Percentiles rank a stretch among this genome's conserved stretches.
Conservation (phyloP, 2,113 vertebrate species). For the Calyptommatus sinebrachiatus region DNA sequence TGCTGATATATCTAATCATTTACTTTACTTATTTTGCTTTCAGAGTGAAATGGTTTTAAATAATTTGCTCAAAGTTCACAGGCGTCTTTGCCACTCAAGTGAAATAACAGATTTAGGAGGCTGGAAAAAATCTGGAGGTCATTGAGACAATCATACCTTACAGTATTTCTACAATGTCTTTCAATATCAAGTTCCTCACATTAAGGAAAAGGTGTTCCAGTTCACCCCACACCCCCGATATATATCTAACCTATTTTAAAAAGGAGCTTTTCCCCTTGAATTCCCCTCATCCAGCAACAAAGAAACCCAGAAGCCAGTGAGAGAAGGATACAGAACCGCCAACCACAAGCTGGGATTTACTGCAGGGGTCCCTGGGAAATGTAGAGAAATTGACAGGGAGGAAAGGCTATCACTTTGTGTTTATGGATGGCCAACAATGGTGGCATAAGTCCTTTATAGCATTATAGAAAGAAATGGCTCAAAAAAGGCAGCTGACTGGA, state of each 20-base stretch:
- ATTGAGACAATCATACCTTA: neutral
- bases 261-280: no score
- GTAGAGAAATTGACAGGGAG: no score
- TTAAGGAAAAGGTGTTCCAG: neutral
- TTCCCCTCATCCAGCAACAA: no score
- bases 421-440: no score
- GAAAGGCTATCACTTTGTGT: no score
- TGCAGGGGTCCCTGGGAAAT: no score
- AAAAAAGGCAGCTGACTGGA: no score
- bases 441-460: no score
- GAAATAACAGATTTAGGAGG: slow-evolving; percentile 15
- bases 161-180: neutral
- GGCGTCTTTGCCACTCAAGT: neutral
- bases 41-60: slow-evolving; percentile 23
- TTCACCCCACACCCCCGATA: neutral
- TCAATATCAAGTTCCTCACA: neutral
- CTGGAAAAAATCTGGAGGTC: neutral
- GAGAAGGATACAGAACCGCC: no score
- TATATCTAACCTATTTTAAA: neutral
- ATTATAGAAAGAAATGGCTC: no score
- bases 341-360: no score
- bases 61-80: slow-evolving; percentile 16
- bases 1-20: slow-evolving; percentile 26
- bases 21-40: slow-evolving; percentile 33
- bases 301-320: no score